Base-by-base conservation (phyloP, 2,888 invertebrate genomes). In the Amphipoea lucens region DNA sequence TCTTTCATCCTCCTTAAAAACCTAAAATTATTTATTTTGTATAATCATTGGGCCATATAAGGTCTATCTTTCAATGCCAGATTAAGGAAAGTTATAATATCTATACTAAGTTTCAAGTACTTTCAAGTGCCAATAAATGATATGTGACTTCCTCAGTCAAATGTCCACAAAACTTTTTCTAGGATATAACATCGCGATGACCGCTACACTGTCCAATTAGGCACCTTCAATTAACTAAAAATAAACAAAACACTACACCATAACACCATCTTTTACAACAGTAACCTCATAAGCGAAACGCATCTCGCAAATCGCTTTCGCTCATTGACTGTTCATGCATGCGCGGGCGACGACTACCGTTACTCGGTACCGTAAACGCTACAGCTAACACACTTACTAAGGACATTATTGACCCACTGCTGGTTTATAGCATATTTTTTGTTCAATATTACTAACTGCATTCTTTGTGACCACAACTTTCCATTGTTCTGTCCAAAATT, bases 311-410 rank as follows among this genome's bases (percentile, higher is more conserved):
- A 81, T 79, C 82, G 85, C 84, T 84, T 60, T 71, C 75, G 68
- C 84, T 74, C 72, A 65, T 76, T 71, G 70, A 51, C 20, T 78
- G 79, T 69, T 73, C 62, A 65, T 14, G 2, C 73, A 60, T 79
- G 72, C 74, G 69, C 77, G 48, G 71, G 69, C 85, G 76, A 67
- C 17, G 60, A 42, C 62, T 40, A 90, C 92, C 93, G 92, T 93
- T 93, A 93, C 73, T 63, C 82, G 80, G 82, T 90, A 92, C 92
- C 87, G 92, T 92, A 90, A 87, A 80, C 70, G 20, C 45, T 54
- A 54, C 67, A 71, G 73, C 84, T 84, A 89, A 75, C 88, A 87
- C 70, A 89, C 89, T 83, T 89, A 89, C 84, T 68, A 68, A 85
- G 82, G 88, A 85, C 77, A 81, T 81, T 77, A 75, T 82, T 87